Evolutionary conservation across 1,140 invertebrate species (phyloP).

Genomic region (Druon quercuslanigerum): DNA sequence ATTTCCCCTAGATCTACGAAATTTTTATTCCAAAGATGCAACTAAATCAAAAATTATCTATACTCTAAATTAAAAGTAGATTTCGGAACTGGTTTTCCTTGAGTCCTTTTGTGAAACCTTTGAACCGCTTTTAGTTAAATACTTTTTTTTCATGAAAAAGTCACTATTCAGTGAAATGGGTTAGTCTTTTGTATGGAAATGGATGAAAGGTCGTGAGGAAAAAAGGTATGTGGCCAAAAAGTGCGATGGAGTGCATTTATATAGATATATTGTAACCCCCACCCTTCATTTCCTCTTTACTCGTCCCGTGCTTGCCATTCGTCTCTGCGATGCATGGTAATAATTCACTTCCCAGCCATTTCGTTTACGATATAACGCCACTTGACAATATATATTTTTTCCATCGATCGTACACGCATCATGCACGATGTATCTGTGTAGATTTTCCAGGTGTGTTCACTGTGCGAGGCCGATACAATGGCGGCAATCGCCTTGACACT

Average conservation of each 20-base stretch:
- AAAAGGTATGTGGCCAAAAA: slow-evolving; percentile 45
- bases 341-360: slow-evolving; percentile 70
- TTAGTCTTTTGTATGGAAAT: slow-evolving; percentile 55
- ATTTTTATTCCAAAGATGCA: not conserved
- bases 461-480: slow-evolving; percentile 8
- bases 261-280: slow-evolving; percentile 45
- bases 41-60: not conserved
- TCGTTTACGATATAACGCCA: slow-evolving; percentile 64
- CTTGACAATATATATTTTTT: slow-evolving; percentile 61
- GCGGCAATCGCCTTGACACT: slow-evolving; percentile 15
- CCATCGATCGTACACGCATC: slow-evolving; percentile 47
- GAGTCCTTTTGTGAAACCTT: not conserved
- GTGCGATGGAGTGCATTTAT: slow-evolving; percentile 47
- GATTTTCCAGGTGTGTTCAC: slow-evolving; percentile 10
- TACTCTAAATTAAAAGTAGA: not conserved
- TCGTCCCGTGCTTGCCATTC: slow-evolving; percentile 53
- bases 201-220: slow-evolving; percentile 50
- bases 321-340: slow-evolving; percentile 60
- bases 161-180: slow-evolving; percentile 35
- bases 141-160: slow-evolving; percentile 38
- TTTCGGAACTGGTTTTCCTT: not conserved
- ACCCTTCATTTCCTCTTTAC: slow-evolving; percentile 40
- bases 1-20: too few relatives aligned
- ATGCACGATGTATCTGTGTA: slow-evolving; percentile 1
- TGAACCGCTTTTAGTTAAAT: slow-evolving; percentile 12